Percentiles rank a stretch among this genome's conserved stretches.
phyloP scores from a whole-genome alignment of 2,797 vertebrate genomes.

The Spinus olivaceus region DNA sequence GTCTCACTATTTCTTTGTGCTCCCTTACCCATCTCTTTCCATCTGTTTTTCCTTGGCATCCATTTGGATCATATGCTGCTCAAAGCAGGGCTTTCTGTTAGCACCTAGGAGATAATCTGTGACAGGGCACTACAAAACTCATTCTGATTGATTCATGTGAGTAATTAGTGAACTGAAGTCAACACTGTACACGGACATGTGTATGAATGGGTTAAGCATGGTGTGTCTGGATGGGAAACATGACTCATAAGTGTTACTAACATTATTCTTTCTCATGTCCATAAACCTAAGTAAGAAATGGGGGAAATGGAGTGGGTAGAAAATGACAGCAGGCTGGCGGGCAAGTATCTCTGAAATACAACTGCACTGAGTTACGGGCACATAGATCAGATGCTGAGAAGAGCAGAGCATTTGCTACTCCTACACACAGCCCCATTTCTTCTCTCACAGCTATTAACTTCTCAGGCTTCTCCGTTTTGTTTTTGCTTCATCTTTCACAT shows the following conservation, averaged over 20 bases:
- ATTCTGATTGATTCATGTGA: background rate
- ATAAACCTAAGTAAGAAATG: constrained; percentile 14
- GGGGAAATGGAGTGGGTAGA: constrained; percentile 1
- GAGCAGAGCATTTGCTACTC: constrained; percentile 35
- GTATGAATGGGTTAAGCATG: background rate
- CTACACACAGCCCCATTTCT: constrained; percentile 7
- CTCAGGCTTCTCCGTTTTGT: background rate
- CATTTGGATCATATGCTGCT: background rate
- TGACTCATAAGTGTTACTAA: constrained; percentile 17
- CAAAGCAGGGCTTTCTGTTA: background rate
- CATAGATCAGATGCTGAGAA: background rate
- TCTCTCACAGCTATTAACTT: background rate
- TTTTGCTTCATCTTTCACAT: background rate
- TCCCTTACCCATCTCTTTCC: background rate
- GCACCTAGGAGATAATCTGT: background rate
- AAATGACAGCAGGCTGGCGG: background rate
- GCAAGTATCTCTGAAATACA: background rate
- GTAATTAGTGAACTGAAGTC: background rate
- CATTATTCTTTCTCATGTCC: background rate
- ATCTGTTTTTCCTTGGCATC: constrained; percentile 23
- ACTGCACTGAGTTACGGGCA: background rate
- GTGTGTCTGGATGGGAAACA: background rate
- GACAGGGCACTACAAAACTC: background rate
- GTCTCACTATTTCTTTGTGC: background rate
- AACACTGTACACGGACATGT: fast-evolving